A percentile compares a stretch with the other conserved stretches of the same genome.
Evolutionary conservation across 2,113 vertebrate genomes (phyloP).

Genomic region (Aspiorhynchus laticeps): DNA sequence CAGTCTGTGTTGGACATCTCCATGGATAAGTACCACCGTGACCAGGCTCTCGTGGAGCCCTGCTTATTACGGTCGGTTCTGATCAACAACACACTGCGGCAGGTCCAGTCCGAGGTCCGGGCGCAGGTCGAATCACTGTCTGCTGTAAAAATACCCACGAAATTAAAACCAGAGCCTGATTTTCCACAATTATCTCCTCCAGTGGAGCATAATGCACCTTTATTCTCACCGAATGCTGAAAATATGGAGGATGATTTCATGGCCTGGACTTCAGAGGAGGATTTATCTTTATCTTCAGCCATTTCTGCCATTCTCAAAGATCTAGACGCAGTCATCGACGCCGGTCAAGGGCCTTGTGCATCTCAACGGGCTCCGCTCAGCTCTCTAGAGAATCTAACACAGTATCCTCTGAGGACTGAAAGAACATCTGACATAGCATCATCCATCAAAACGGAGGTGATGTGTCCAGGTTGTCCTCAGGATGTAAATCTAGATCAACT

Average conservation of each 20-base stretch:
- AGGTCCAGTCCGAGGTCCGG: constrained; percentile 62
- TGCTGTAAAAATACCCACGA: no score
- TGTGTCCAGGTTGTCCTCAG: constrained; percentile 71
- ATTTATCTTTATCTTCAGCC: constrained; percentile 69
- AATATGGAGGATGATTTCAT: constrained; percentile 64
- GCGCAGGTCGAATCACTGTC: constrained; percentile 7
- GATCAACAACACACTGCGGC: constrained; percentile 82
- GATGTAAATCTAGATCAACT: constrained; percentile 77
- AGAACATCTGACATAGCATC: constrained; percentile 38
- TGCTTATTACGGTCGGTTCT: constrained; percentile 80
- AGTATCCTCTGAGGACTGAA: constrained; percentile 43
- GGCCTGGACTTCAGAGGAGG: constrained; percentile 65
- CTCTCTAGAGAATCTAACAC: constrained; percentile 70
- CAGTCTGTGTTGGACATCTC: constrained; percentile 82
- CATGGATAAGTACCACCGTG: constrained; percentile 78
- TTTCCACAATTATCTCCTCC: not conserved
- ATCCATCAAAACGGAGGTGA: constrained; percentile 65
- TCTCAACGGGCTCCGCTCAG: constrained; percentile 62
- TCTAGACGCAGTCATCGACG: constrained; percentile 74
- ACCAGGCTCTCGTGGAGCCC: constrained; percentile 73
- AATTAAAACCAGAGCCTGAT: no score
- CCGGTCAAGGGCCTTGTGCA: constrained; percentile 56
- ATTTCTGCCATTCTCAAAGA: constrained; percentile 79
- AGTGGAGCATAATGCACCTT: not conserved
- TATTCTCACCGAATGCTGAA: constrained; percentile 16